Evolutionary conservation across 2,113 vertebrate species (phyloP), one percentile per base, ranked within the genome.

Genomic region (Rostratula benghalensis): DNA sequence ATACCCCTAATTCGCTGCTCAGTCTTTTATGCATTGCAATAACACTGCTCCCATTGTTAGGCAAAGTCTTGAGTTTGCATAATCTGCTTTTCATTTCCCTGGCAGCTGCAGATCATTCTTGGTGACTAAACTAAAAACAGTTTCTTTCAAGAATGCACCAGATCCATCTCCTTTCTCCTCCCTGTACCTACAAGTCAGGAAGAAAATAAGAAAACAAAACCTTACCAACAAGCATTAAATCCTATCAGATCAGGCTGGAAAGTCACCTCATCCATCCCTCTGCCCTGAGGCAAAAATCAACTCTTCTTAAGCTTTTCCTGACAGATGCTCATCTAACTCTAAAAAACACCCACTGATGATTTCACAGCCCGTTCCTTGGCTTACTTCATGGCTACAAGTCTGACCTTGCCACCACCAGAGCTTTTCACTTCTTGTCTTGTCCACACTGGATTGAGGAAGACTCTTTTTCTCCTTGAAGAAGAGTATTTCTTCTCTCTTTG

Each of bases 21-120:
- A 85, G 92, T n/a, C 91, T 89, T 89, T 92, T 76, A 79, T 80
- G 87, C 67, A 50, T 89, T 39, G 81, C 87, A 97, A 2, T 92
- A 96, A 95, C 90, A 82, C 69, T 41, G 81, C 50, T 95, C 70
- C 84, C 50, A 79, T 91, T 96, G 96, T 94, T 74, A 89, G 67
- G n/a, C 27, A 79, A 95, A 87, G 63, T 67, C 91, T 95, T 80
- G 65, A 91, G 92, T 96, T 92, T 95, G 94, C 92, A 95, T 96
- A 94, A 95, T 91, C 93, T 94, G 93, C 93, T 94, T 89, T 89
- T 94, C 87, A 94, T 92, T 95, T 97, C 87, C 78, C 92, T 94
- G 87, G 63, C 95, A 96, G 96, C 91, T 95, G 95, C 90, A 91
- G 89, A 94, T 97, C 91, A 85, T 87, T 94, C 87, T 83, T 79